Evolutionary conservation across 1,140 invertebrate genomes (phyloP), one percentile per base, ranked within the genome.

Genomic region (Ctenoplectra terminalis): DNA sequence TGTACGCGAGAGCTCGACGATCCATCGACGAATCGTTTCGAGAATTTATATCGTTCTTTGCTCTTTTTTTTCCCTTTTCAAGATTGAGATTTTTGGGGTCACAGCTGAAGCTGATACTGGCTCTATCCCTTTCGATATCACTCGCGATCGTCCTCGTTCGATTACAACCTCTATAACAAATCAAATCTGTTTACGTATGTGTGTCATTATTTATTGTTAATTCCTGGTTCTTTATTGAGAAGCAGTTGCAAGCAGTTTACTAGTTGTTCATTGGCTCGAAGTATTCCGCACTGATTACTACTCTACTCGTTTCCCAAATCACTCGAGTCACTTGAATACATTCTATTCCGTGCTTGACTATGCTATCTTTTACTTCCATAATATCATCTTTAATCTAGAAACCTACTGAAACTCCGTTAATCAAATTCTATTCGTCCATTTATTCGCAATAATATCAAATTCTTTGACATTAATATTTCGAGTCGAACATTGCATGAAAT

Each of bases 41-140:
- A 64, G 15, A 40, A 50, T 56, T 37, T 61, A 71, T 72, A 83
- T 66, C 69, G 70, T 80, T 56, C 75, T 74, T 63, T 23, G 54
- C 26, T 83, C 61, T 87, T 88, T 89, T 73, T 63, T 72, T 89
- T 90, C 81, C 92, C 92, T 92, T 92, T 93, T 93, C 92, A 90
- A 92, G 88, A 91, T 92, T 91, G 90, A n/a, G n/a, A n/a, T n/a
- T n/a, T n/a, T n/a, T 91, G 87, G 90, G 90, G 89, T 92, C 89
- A 91, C 83, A 90, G 84, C 83, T 8, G n/a, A n/a, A n/a, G n/a
- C n/a, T n/a, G n/a, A n/a, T n/a, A n/a, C n/a, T n/a, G 69, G 69
- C 50, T 40, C 52, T 58, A 43, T 72, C 50, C 52, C 34, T 40
- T 20, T 72, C 17, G 15, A 56, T 29, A 40, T 29, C 11, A 23